A percentile compares a stretch with the other conserved stretches of the same genome.
phyloP scores from a whole-genome alignment of 2,113 vertebrate genomes.

The Anhinga rufa region DNA sequence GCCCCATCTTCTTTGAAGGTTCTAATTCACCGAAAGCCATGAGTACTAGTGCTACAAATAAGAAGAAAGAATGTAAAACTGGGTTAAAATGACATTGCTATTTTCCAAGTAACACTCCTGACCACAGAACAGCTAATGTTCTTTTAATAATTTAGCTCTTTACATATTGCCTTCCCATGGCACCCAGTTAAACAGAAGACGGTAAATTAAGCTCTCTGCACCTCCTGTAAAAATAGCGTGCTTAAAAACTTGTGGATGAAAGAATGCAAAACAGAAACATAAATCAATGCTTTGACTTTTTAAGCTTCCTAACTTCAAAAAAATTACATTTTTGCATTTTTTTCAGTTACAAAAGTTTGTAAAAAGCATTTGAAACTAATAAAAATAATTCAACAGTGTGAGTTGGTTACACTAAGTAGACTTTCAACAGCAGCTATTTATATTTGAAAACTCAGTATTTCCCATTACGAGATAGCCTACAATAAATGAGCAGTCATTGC shows the following conservation, averaged over 20 bases:
- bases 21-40: constrained; percentile 40
- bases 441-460: not conserved
- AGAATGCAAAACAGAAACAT: not conserved
- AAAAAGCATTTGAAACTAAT: not conserved
- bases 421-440: not conserved
- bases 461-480: not conserved
- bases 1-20: constrained; percentile 44
- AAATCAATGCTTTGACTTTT: not conserved
- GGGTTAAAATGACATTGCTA: constrained; percentile 41
- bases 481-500: not conserved
- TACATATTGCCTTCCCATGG: not conserved
- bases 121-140: not conserved
- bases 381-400: not conserved
- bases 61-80: constrained; percentile 51
- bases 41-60: constrained; percentile 3
- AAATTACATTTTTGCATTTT: not conserved
- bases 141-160: constrained; percentile 12
- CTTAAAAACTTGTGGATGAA: not conserved
- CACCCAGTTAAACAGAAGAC: not conserved
- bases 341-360: not conserved
- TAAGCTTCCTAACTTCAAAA: not conserved
- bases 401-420: not conserved
- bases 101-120: not conserved
- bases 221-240: accelerated
- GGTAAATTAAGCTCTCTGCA: not conserved